These are phyloP conservation scores for Plebejus melissa DNA, from an alignment of 2,888 invertebrate genomes.

Conservation along the genomic window DNA sequence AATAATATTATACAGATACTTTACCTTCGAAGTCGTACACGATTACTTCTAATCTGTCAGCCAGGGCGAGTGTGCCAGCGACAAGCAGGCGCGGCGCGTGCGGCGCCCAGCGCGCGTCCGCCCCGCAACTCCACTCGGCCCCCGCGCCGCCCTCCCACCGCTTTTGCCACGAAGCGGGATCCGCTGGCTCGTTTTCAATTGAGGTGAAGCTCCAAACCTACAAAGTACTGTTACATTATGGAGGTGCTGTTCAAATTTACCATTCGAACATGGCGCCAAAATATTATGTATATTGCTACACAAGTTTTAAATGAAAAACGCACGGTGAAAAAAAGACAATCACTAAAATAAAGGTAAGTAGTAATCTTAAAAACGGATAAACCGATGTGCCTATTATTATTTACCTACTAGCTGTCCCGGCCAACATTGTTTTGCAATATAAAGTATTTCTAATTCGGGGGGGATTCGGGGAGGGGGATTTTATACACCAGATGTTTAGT, in stretches of 20 bases:
- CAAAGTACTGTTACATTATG: background rate
- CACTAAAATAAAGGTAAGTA: no score
- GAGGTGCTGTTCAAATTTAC: background rate
- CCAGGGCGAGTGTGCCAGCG: slow-evolving; percentile 51
- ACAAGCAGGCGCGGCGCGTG: slow-evolving; percentile 47
- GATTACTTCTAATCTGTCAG: slow-evolving; percentile 53
- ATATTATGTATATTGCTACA: no score
- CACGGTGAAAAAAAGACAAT: no score
- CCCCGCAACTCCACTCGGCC: slow-evolving; percentile 37
- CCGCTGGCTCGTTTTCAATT: background rate
- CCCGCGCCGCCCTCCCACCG: slow-evolving; percentile 34
- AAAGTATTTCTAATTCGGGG: no score
- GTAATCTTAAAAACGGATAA: no score
- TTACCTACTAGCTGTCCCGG: no score
- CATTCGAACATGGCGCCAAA: background rate
- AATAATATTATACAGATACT: background rate
- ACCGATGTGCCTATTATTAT: no score
- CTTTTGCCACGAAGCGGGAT: slow-evolving; percentile 10
- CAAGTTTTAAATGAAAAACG: no score
- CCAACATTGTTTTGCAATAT: no score
- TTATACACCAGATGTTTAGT: no score
- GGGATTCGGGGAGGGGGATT: no score
- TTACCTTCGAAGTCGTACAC: slow-evolving; percentile 46
- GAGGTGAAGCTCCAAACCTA: background rate
- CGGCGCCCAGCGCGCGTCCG: slow-evolving; percentile 41